Percentiles rank a stretch among this genome's conserved stretches.
Conservation (phyloP, 2,888 invertebrate species). For the Scaptomyza polygonia region DNA sequence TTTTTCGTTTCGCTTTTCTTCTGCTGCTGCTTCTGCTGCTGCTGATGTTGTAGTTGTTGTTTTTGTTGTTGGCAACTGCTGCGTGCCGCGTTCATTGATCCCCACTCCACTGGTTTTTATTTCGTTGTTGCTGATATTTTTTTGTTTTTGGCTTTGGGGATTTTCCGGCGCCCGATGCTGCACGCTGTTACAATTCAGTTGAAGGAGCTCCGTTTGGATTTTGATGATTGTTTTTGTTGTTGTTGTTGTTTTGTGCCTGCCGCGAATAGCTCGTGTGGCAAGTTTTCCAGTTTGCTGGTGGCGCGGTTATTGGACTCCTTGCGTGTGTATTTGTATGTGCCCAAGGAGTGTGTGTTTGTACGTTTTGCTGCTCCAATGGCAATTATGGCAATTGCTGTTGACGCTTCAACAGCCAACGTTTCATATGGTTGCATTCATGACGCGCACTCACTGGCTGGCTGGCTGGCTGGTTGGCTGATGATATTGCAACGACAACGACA, state of each 20-base stretch:
- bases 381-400: conserved; percentile 79
- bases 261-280: conserved; percentile 75
- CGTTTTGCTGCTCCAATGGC: conserved; percentile 67
- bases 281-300: conserved; percentile 54
- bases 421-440: conserved; percentile 75
- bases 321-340: conserved; percentile 25
- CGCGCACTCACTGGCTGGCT: conserved; percentile 40
- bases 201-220: conserved; percentile 39
- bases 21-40: conserved; percentile 45
- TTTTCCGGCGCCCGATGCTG: conserved; percentile 64
- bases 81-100: conserved; percentile 78
- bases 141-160: conserved; percentile 54
- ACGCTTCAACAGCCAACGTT: conserved; percentile 76
- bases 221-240: not conserved
- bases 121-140: conserved; percentile 19
- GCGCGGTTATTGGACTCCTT: conserved; percentile 80
- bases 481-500: conserved; percentile 52
- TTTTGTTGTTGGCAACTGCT: conserved; percentile 65
- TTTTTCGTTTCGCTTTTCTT: conserved; percentile 66
- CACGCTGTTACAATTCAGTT: conserved; percentile 64
- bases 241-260: conserved; percentile 58
- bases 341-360: conserved; percentile 27
- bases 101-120: conserved; percentile 54
- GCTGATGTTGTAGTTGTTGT: conserved; percentile 38
- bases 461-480: conserved; percentile 54